These are phyloP conservation scores for Ephialtes manifestator DNA, from an alignment of 2,888 invertebrate genomes.

Conservation along the genomic window DNA sequence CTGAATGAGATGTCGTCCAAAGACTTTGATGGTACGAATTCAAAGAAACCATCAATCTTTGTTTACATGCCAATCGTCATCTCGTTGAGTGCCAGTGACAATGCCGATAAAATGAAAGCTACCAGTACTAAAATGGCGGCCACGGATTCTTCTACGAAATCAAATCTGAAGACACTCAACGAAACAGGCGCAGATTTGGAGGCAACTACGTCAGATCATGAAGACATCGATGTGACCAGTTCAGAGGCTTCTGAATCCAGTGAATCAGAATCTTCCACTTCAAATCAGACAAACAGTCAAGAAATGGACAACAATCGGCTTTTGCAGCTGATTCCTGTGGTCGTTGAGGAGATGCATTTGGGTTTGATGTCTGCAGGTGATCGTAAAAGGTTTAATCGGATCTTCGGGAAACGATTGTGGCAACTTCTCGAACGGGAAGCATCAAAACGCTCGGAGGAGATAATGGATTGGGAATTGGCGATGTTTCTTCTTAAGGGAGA, in stretches of 20 bases:
- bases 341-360: constrained; percentile 48
- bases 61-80: background rate
- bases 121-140: background rate
- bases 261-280: background rate
- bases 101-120: constrained; percentile 25
- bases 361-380: constrained; percentile 41
- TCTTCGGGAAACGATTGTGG: constrained; percentile 61
- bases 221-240: constrained; percentile 10
- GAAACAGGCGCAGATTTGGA: no score
- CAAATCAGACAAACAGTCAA: constrained; percentile 20
- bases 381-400: constrained; percentile 29
- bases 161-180: background rate
- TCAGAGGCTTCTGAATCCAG: background rate
- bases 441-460: constrained; percentile 39
- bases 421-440: constrained; percentile 52
- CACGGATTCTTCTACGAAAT: background rate
- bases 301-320: constrained; percentile 46
- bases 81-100: background rate
- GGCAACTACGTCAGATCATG: no score
- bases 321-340: constrained; percentile 55
- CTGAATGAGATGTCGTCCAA: background rate
- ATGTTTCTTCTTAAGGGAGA: constrained; percentile 58
- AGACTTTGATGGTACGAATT: background rate
- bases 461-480: constrained; percentile 63
- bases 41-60: background rate